Conservation (phyloP, 1,140 invertebrate species). For the Saccostrea glomerata region DNA sequence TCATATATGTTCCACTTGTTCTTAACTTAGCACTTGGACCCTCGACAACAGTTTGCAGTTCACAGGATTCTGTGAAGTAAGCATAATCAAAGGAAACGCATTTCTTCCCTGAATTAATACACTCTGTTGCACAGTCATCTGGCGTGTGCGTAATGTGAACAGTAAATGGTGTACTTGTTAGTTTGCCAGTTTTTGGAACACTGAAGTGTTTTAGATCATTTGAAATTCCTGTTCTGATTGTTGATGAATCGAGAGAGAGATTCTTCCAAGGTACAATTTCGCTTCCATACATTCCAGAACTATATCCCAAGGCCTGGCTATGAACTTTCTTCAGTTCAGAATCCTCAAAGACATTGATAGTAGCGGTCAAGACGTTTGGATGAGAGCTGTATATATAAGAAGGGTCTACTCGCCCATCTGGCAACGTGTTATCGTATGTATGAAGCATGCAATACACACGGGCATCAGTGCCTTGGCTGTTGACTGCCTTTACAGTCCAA, state of each 20-base stretch:
- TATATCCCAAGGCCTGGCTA: constrained; percentile 56
- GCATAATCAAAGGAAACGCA: constrained; percentile 63
- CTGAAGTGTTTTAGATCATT: constrained; percentile 41
- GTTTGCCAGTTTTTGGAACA: constrained; percentile 53
- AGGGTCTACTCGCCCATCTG: constrained; percentile 58
- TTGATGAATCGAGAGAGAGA: constrained; percentile 45
- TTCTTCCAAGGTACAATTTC: constrained; percentile 58
- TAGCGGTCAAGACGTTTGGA: constrained; percentile 55
- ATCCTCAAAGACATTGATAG: constrained; percentile 60
- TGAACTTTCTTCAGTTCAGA: constrained; percentile 45
- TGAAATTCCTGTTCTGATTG: constrained; percentile 25
- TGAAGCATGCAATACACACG: constrained; percentile 48
- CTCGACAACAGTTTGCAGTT: constrained; percentile 54
- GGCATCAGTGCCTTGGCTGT: constrained; percentile 57
- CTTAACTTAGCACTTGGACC: constrained; percentile 52
- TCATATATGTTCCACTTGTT: constrained; percentile 53
- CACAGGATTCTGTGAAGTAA: constrained; percentile 55
- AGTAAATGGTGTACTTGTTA: constrained; percentile 49
- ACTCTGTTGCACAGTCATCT: constrained; percentile 55
- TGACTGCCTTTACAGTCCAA: constrained; percentile 61
- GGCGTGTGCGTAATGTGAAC: constrained; percentile 26
- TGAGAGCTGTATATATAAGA: constrained; percentile 58
- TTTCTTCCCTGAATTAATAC: constrained; percentile 53
- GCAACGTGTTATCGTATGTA: constrained; percentile 62
- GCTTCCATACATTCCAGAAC: constrained; percentile 51